Evolutionary conservation across 1,140 invertebrate species (phyloP), one percentile per base, ranked within the genome.

Genomic region (Procambarus virginalis): DNA sequence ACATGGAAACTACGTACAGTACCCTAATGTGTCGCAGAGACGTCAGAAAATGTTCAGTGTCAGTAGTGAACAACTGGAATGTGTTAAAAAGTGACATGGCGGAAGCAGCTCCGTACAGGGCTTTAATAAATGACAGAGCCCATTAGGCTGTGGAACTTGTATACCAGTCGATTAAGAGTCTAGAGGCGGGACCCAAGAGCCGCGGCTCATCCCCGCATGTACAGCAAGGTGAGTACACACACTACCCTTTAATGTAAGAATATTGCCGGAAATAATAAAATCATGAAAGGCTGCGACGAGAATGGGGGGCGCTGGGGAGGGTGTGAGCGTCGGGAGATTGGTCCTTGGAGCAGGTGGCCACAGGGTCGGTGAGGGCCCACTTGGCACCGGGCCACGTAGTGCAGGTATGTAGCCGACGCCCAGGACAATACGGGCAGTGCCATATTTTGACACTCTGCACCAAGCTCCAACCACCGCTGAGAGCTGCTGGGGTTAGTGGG

Each of bases 361-460:
- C 55, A 85, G n/a, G 84, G 84, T 22, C 51, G 70, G 34, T 22
- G 14, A 55, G 46, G 49, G 5, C 20, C 3, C 10, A n/a, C 73
- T 58, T 85, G 84, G 84, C 68, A 22, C 70, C 3, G 55, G 77
- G 84, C 84, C 84, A 82, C 48, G 77, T 77, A 77, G 84, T 76
- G 70, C 84, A 85, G 84, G 84, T 85, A 85, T 85, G 84, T 77
- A 46, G 70, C 73, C 58, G 48, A 77, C 51, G 55, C 84, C 73
- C 22, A 46, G 70, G 73, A 85, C 84, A 85, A 85, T 85, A 85
- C 84, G 75, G 77, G 84, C 77, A 60, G 0, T 55, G 55, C 84
- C 84, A 76, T 85, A 85, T 85, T 85, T 85, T 85, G 84, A 85
- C 84, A 85, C 84, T 80, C 78, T 85, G 84, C 70, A 76, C 84